These are phyloP conservation scores for Euschistus heros DNA, from an alignment of 1,140 invertebrate genomes.

Conservation along the genomic window DNA sequence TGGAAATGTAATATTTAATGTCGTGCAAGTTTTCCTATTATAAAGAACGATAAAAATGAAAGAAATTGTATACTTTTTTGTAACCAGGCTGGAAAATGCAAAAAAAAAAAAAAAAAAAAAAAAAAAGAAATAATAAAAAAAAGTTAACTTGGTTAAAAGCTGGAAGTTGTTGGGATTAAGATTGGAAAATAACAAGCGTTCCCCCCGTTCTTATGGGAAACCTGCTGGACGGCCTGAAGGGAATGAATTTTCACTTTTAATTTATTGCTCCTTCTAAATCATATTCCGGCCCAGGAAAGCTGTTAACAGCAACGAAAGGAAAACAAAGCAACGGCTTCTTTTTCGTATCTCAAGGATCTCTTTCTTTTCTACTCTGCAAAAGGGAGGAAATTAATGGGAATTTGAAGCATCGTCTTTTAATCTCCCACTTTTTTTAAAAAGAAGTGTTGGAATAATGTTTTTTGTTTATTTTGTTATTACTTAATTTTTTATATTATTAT, in stretches of 20 bases:
- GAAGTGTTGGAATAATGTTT: no score
- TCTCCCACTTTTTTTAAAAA: no score
- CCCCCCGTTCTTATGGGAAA: not conserved
- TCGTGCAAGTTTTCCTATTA: no score
- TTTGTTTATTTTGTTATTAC: no score
- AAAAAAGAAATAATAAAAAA: not conserved
- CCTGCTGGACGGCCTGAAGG: not conserved
- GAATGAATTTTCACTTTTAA: slow-evolving; percentile 5
- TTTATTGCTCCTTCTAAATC: slow-evolving; percentile 4
- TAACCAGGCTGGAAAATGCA: not conserved
- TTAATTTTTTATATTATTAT: no score
- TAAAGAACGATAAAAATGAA: not conserved
- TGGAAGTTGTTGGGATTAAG: not conserved
- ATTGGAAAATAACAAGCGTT: not conserved
- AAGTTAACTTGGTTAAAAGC: not conserved
- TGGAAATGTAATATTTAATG: no score
- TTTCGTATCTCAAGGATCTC: no score
- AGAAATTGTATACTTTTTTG: not conserved
- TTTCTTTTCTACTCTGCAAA: no score
- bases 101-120: not conserved
- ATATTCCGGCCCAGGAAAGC: not conserved
- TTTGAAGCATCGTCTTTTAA: no score
- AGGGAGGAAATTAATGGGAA: no score
- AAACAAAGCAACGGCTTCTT: no score
- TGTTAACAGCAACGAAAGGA: no score